A percentile compares a stretch with the other conserved stretches of the same genome.
Conservation (phyloP, 2,113 vertebrate genomes). For the Ciconia boyciana region DNA sequence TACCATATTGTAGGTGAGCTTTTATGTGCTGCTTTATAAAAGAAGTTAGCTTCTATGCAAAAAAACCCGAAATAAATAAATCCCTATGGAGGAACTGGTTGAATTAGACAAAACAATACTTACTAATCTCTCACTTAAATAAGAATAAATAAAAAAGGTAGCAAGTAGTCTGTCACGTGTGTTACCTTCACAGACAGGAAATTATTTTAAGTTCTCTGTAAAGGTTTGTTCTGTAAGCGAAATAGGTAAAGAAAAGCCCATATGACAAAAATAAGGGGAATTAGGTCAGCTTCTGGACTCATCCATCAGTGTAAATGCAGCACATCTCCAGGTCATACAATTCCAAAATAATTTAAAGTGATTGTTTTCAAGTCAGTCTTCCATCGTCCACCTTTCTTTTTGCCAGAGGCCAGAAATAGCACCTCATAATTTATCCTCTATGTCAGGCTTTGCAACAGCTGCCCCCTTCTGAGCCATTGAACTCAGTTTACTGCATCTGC, state of each 20-base stretch:
- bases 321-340: background rate
- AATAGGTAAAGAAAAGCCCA: background rate
- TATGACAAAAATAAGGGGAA: background rate
- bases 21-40: background rate
- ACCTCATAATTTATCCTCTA: background rate
- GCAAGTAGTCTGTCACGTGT: background rate
- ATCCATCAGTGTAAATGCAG: background rate
- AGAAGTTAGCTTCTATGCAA: background rate
- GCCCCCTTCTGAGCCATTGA: background rate
- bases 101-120: background rate
- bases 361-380: constrained; percentile 31
- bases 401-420: constrained; percentile 37
- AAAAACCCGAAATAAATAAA: background rate
- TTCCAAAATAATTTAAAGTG: constrained; percentile 26
- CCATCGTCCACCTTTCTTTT: background rate
- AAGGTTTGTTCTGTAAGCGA: background rate
- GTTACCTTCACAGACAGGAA: background rate
- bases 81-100: background rate
- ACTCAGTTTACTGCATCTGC: constrained; percentile 11
- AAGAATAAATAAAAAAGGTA: background rate
- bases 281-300: constrained; percentile 8
- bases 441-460: constrained; percentile 14
- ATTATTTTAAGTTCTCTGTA: background rate
- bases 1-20: background rate
- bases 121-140: background rate